Base-by-base conservation (phyloP, 2,797 vertebrate genomes). In the Liparis tanakae region DNA sequence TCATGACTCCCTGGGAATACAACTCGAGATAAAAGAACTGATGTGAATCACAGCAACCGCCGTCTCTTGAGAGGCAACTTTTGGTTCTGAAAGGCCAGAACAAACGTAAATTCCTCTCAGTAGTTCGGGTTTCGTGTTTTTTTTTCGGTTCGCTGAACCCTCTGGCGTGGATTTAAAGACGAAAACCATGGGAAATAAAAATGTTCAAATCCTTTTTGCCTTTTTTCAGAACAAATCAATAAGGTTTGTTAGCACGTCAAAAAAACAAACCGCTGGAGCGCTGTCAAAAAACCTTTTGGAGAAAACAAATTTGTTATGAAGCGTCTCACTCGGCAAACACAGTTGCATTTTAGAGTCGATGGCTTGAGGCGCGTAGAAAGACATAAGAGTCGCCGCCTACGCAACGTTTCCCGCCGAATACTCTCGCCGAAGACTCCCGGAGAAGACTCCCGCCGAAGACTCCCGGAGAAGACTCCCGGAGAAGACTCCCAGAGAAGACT, bases 381-480 rank as follows among this genome's bases (percentile, higher is more conserved):
- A 25, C 68, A 70, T 1, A 17, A 50, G 79, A 70, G 57, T 20
- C 36, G 25, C 62, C 75, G 74, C 70, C 53, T 71, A 71, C 48
- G 30, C 62, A 80, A 62, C 69, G 61, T 51, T 7, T 56, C 67
- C 72, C 12, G 25, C 53, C 74, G 56, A 76, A 30, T 30, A 69
- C 53, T 71, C n/a, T n/a, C n/a, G n/a, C n/a, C n/a, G n/a, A n/a
- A n/a, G n/a, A n/a, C n/a, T n/a, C n/a, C n/a, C n/a, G n/a, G n/a
- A n/a, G n/a, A n/a, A n/a, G n/a, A n/a, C n/a, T n/a, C n/a, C n/a
- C n/a, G 25, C 25, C 25, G 25, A 30, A 30, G 2, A 30, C 25
- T 4, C 25, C 25, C 25, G 25, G 2, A 2, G 25, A 30, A 30
- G 25, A 30, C 2, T 30, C 25, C 25, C 25, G 25, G 2, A 2